Evolutionary conservation across 2,888 invertebrate genomes (phyloP), one percentile per base, ranked within the genome.

Genomic region (Leistus spinibarbis): DNA sequence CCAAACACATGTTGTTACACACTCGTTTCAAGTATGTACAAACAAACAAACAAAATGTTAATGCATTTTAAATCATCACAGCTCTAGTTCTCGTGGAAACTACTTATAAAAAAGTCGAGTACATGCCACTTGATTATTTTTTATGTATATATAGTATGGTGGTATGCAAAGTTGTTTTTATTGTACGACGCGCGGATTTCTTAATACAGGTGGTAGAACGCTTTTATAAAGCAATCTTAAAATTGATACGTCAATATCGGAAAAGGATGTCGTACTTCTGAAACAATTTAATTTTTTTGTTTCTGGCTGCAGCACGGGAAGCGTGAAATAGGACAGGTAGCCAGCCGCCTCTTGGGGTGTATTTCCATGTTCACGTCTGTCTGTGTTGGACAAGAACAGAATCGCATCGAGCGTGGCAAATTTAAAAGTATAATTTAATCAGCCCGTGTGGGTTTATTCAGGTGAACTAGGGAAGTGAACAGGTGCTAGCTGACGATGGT

Each of bases 391-490:
- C 40, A 40, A 40, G 40, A 40, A 40, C 13, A 13, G 40, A 7
- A 4, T 7, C 3, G 5, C 7, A 40, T 40, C 40, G 40, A 40
- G 40, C 65, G 71, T 65, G 71, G 56, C 54, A 71, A 71, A 71
- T 77, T 77, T 77, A 76, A 76, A 77, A 77, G 77, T 77, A 77
- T 77, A 77, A 77, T 77, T 77, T 77, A 77, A 77, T 77, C 77
- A 66, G 76, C 77, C 72, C 24, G 63, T 60, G 40, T 23, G 53
- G 60, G 40, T 23, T 69, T 66, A 60, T 69, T 62, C 65, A 71
- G 71, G 71, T 71, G 57, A 63, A 19, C 63, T 60, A 40, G 60
- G 63, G 63, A 63, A 63, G 62, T 70, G 71, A 71, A 71, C 71
- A 71, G 71, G 71, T 71, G 71, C 71, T 71, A n/a, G n/a, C 57